Evolutionary conservation across 2,888 invertebrate species (phyloP), one percentile per base, ranked within the genome.

Genomic region (Folsomia candida): DNA sequence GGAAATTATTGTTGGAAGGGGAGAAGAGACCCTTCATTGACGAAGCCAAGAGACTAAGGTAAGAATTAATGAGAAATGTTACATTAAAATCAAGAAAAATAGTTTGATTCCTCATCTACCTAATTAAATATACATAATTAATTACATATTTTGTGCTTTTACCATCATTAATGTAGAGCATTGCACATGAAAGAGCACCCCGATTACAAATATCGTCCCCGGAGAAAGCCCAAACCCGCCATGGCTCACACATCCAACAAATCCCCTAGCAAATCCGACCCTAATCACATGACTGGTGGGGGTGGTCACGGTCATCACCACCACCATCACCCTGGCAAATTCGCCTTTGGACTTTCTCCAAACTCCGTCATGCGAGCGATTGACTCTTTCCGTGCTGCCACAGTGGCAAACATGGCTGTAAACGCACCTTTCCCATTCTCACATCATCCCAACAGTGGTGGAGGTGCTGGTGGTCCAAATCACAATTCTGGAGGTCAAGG

Each of bases 1-100:
- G 97, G 96, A 97, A 96, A 83, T 83, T 92, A 75, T 83, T 97
- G 2, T 88, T 91, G 0, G 95, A 96, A 82, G 85, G 88, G 75
- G 93, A 94, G 80, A 97, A 96, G 83, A 86, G 93, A 72, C 96
- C 95, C 1, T 97, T 95, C 84, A 95, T 97, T 80, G 96, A 97
- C 82, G 95, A 96, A 84, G 95, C 97, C 0, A 96, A 97, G 83
- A 86, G 94, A 54, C 84, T 97, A 73, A 86, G 96, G 6, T 74
- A 69, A 66, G 26, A 54, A 54, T n/a, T n/a, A n/a, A n/a, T n/a
- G n/a, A n/a, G n/a, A n/a, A n/a, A n/a, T n/a, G n/a, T n/a, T n/a
- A n/a, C n/a, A n/a, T n/a, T n/a, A n/a, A n/a, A n/a, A n/a, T n/a
- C n/a, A n/a, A n/a, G n/a, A n/a, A n/a, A n/a, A n/a, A n/a, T n/a